Evolutionary conservation across 2,888 invertebrate species (phyloP).

Genomic region (Drosophila mettleri): DNA sequence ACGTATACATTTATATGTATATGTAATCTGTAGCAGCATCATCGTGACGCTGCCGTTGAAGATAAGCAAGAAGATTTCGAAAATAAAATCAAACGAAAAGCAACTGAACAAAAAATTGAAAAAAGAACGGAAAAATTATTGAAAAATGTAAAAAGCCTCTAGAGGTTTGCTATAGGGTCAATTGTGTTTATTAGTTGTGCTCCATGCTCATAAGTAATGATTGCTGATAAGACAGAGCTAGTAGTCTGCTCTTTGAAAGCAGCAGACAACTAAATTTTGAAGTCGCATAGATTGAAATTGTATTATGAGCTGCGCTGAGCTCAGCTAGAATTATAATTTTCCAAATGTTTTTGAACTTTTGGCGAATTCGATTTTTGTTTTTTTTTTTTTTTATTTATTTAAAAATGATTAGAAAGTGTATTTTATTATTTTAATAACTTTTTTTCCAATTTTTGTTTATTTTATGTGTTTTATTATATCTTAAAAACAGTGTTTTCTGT

Average conservation of each 20-base stretch:
- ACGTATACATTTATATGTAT: neutral
- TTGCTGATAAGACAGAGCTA: conserved; percentile 40
- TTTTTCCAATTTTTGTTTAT: no score
- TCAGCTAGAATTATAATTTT: neutral
- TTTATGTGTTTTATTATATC: no score
- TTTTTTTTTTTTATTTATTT: no score
- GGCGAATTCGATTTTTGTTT: no score
- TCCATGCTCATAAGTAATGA: conserved; percentile 17
- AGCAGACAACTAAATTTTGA: conserved; percentile 9
- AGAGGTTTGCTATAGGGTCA: conserved; percentile 54
- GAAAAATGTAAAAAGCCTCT: conserved; percentile 26
- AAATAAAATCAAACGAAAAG: conserved; percentile 33
- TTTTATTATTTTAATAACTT: no score
- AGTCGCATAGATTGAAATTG: conserved; percentile 24
- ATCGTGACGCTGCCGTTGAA: conserved; percentile 52
- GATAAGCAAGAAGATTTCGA: conserved; percentile 42
- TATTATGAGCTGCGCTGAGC: neutral
- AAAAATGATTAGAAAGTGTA: no score
- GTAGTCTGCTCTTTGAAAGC: neutral
- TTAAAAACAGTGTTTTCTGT: no score
- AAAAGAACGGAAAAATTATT: conserved; percentile 15
- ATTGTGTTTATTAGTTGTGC: conserved; percentile 45
- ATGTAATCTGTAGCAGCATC: conserved; percentile 53
- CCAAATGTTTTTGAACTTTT: no score
- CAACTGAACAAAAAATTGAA: conserved; percentile 31